These are phyloP conservation scores for Zosterops hypoxanthus DNA, from an alignment of 2,113 vertebrate genomes.

Conservation along the genomic window DNA sequence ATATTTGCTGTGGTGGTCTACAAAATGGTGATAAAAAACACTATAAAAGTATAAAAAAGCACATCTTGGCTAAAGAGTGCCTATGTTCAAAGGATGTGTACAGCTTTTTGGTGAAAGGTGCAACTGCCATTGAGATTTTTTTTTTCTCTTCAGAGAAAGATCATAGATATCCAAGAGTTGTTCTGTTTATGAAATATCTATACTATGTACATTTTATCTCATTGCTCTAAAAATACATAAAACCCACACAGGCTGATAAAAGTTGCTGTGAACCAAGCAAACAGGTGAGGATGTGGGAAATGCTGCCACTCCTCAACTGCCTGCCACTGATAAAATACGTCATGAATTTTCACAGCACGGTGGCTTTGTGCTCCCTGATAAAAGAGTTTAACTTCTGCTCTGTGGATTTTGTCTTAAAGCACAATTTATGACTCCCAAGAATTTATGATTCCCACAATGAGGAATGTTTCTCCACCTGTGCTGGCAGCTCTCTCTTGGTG, in stretches of 20 bases:
- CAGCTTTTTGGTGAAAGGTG: not conserved
- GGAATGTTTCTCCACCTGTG: not conserved
- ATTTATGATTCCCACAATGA: not conserved
- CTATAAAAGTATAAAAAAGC: not conserved
- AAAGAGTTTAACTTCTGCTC: not conserved
- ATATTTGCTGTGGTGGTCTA: not conserved
- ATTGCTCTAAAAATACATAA: not conserved
- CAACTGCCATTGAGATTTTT: not conserved
- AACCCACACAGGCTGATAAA: not conserved
- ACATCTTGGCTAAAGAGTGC: not conserved
- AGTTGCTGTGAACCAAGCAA: not conserved
- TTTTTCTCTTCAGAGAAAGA: not conserved
- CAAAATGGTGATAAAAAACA: not conserved
- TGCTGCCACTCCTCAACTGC: not conserved
- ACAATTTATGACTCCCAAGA: not conserved
- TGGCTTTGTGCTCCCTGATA: not conserved
- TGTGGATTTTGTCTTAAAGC: not conserved
- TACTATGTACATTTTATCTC: not conserved
- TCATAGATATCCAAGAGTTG: not conserved
- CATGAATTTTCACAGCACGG: not conserved
- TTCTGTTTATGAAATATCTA: not conserved
- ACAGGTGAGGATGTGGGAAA: not conserved
- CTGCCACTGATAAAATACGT: not conserved
- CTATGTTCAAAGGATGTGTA: not conserved
- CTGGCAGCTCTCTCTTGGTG: not conserved